These are phyloP conservation scores for Sarcophaga subvicina DNA, from an alignment of 2,888 invertebrate species.

Conservation along the genomic window DNA sequence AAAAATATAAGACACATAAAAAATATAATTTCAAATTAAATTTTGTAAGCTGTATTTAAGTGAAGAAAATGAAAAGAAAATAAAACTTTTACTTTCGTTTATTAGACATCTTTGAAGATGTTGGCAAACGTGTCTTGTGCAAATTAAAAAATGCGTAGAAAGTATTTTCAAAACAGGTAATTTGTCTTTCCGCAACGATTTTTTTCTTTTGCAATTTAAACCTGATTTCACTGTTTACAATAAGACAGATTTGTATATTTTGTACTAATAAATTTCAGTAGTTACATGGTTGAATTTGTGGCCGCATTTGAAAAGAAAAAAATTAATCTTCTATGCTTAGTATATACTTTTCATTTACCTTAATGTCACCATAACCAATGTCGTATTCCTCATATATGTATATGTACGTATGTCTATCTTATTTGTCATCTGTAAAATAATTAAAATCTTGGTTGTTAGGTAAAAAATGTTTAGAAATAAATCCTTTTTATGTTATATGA, in stretches of 20 bases:
- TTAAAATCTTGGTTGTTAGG: too few relatives aligned
- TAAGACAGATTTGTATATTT: constrained; percentile 12
- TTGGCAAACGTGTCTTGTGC: constrained; percentile 32
- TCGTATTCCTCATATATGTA: too few relatives aligned
- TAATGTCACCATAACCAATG: too few relatives aligned
- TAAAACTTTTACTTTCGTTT: constrained; percentile 34
- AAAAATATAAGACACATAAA: too few relatives aligned
- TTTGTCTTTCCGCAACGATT: not conserved
- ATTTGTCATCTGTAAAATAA: too few relatives aligned
- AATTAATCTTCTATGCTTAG: too few relatives aligned
- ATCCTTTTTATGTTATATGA: too few relatives aligned
- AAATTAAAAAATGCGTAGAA: constrained; percentile 29
- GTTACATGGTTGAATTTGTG: too few relatives aligned
- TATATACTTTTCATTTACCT: too few relatives aligned
- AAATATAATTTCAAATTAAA: not conserved
- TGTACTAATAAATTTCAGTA: constrained; percentile 4
- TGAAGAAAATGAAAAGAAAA: not conserved
- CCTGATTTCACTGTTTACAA: constrained; percentile 20
- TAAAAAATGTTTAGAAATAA: too few relatives aligned
- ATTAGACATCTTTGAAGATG: constrained; percentile 4
- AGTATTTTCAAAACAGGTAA: not conserved
- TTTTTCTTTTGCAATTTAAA: constrained; percentile 6
- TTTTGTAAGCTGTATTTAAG: constrained; percentile 1
- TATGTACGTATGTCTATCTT: too few relatives aligned
- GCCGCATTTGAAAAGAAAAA: too few relatives aligned